phyloP scores from a whole-genome alignment of 92 coral and sea anemone species.

The Palythoa grandiflora region DNA sequence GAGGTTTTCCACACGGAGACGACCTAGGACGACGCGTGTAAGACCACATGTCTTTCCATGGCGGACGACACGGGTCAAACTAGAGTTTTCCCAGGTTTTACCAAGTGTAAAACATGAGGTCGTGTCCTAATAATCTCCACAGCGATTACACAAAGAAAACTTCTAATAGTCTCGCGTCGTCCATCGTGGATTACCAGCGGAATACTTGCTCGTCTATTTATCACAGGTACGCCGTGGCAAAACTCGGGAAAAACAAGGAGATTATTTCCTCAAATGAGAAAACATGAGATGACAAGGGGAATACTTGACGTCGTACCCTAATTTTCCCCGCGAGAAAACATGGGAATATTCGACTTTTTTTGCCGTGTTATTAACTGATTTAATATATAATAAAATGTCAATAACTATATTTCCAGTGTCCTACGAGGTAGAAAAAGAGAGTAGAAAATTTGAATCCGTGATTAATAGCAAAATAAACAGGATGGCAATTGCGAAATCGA shows the following conservation, averaged over 20 bases:
- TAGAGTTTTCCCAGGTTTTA: neutral
- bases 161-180: conserved; percentile 12
- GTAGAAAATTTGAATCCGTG: no score
- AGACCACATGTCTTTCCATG: neutral
- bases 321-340: neutral
- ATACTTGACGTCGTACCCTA: conserved; percentile 3
- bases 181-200: neutral
- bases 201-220: neutral
- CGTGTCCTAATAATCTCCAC: neutral
- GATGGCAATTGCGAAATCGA: no score
- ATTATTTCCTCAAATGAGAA: conserved; percentile 19
- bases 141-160: no score
- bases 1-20: no score
- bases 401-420: no score
- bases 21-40: no score
- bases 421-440: no score
- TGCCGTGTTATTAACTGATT: neutral
- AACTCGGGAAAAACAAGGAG: conserved; percentile 1
- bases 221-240: neutral
- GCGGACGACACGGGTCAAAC: conserved; percentile 6
- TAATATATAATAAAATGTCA: no score
- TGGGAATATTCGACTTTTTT: neutral
- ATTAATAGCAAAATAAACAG: no score
- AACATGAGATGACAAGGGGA: neutral
- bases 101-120: neutral